These are phyloP conservation scores for Erpornis zantholeuca DNA, from an alignment of 2,113 vertebrate genomes.

Conservation along the genomic window DNA sequence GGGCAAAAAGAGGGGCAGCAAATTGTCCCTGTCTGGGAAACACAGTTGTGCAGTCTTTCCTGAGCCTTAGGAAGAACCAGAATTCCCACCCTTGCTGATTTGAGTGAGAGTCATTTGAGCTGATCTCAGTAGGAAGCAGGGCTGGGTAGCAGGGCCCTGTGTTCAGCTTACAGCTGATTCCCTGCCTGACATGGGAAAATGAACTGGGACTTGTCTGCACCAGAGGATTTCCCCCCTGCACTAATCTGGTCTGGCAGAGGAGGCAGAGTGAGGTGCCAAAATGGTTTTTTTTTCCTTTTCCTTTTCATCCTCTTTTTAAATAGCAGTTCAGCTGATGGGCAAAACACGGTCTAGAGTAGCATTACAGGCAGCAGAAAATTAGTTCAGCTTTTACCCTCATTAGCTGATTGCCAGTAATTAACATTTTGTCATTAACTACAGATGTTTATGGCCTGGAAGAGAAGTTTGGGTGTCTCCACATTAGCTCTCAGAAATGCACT, in stretches of 20 bases:
- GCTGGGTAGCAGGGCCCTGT: neutral
- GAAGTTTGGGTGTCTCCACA: slow-evolving; percentile 29
- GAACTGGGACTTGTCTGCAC: neutral
- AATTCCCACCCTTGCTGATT: neutral
- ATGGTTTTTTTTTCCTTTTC: neutral
- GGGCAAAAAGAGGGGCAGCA: neutral
- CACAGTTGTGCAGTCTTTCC: neutral
- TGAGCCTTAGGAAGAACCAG: neutral
- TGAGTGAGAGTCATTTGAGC: neutral
- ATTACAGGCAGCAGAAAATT: slow-evolving; percentile 63
- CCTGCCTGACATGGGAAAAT: neutral
- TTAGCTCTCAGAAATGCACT: slow-evolving; percentile 16
- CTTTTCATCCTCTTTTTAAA: slow-evolving; percentile 52
- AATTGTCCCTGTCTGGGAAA: neutral
- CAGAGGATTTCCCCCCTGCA: neutral
- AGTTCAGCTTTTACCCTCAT: slow-evolving; percentile 68
- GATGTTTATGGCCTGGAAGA: slow-evolving; percentile 57
- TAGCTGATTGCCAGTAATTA: slow-evolving; percentile 68
- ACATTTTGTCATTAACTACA: slow-evolving; percentile 69
- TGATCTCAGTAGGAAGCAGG: neutral
- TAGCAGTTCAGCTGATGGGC: slow-evolving; percentile 61
- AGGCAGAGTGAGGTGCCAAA: neutral
- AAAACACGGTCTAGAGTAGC: slow-evolving; percentile 45
- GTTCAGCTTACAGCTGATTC: neutral
- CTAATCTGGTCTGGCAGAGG: slow-evolving; percentile 42